Evolutionary conservation across 2,113 vertebrate species (phyloP).

Genomic region (Motacilla alba): DNA sequence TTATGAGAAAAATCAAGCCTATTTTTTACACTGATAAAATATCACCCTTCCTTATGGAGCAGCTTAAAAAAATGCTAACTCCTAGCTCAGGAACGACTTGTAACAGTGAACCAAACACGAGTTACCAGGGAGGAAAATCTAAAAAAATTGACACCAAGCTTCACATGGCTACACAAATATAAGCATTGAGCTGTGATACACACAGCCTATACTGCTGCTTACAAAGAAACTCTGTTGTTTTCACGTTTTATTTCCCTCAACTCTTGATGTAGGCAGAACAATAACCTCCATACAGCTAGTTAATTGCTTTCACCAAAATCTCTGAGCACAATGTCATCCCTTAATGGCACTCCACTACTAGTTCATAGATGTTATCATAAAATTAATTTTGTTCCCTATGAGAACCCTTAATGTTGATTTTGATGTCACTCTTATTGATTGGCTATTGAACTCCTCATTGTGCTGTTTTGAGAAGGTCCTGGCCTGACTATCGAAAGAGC

Average conservation of each 20-base stretch:
- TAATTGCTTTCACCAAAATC: background rate
- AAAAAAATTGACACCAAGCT: background rate
- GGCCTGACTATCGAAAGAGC: background rate
- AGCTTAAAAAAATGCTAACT: background rate
- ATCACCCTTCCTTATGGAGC: background rate
- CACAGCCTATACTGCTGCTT: background rate
- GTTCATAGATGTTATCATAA: conserved; percentile 29
- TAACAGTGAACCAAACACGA: background rate
- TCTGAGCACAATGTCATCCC: background rate
- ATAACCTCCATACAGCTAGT: background rate
- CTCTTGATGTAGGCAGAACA: conserved; percentile 15
- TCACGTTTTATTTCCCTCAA: background rate
- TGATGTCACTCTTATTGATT: conserved; percentile 29
- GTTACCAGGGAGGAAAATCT: background rate
- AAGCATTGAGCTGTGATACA: background rate
- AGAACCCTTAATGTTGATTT: background rate
- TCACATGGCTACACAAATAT: background rate
- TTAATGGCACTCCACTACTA: background rate
- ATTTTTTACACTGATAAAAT: background rate
- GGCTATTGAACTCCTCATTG: conserved; percentile 13
- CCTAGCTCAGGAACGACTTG: background rate
- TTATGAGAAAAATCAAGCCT: background rate
- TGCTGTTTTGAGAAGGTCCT: background rate
- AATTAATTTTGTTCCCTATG: conserved; percentile 7
- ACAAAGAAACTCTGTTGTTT: background rate